phyloP scores from a whole-genome alignment of 1,140 invertebrate species.

The Cydia amplana region DNA sequence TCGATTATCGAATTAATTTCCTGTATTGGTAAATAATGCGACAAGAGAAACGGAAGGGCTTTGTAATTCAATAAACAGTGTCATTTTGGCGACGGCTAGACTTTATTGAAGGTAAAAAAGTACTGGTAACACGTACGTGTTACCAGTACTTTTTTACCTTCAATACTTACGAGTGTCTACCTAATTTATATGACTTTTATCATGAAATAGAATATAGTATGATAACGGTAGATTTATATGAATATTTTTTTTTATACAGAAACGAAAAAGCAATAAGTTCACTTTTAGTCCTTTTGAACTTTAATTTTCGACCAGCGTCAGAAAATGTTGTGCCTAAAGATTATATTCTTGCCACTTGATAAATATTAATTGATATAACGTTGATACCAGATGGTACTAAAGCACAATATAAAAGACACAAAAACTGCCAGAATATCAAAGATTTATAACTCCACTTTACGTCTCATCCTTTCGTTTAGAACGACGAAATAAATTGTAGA shows the following conservation, averaged over 20 bases:
- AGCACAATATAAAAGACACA: neutral
- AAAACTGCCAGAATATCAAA: slow-evolving; percentile 8
- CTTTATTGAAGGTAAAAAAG: neutral
- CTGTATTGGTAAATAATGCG: slow-evolving; percentile 29
- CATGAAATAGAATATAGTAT: neutral
- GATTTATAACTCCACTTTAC: slow-evolving; percentile 19
- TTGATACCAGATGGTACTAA: slow-evolving; percentile 7
- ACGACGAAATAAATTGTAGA: slow-evolving; percentile 18
- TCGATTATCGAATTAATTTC: slow-evolving; percentile 31
- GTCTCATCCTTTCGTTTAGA: slow-evolving; percentile 7
- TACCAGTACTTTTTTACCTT: no score
- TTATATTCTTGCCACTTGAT: neutral
- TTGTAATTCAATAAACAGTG: slow-evolving; percentile 19
- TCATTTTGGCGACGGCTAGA: no score
- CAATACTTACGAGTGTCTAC: no score
- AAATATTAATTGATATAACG: slow-evolving; percentile 11
- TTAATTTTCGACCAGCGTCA: neutral
- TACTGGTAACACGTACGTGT: no score
- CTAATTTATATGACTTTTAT: neutral
- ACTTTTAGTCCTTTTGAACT: neutral
- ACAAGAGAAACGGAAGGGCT: slow-evolving; percentile 27
- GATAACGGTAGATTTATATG: no score
- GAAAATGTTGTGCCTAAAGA: neutral
- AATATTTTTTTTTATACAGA: no score
- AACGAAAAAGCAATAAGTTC: no score